These are phyloP conservation scores for Rhaphigaster nebulosa DNA, from an alignment of 2,888 invertebrate genomes.

Conservation along the genomic window DNA sequence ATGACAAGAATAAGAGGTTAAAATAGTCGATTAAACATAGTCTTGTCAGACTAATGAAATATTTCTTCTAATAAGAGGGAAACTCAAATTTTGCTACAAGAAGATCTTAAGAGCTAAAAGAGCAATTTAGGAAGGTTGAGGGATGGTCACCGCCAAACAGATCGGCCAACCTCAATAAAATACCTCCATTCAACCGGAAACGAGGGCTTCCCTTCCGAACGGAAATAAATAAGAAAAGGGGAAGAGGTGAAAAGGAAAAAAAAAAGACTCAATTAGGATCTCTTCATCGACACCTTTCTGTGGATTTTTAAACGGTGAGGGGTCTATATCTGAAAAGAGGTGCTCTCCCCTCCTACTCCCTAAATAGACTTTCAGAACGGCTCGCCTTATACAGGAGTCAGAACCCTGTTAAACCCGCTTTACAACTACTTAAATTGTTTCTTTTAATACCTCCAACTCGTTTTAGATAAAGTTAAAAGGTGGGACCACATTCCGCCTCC, in stretches of 20 bases:
- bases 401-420: constrained; percentile 1
- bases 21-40: no score
- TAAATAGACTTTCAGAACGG: background rate
- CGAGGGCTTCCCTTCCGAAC: background rate
- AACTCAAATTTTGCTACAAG: background rate
- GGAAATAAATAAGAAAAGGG: background rate
- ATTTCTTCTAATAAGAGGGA: background rate
- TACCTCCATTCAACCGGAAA: constrained; percentile 19
- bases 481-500: background rate
- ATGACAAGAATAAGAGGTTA: no score
- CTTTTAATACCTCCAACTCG: background rate
- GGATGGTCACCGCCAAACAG: constrained; percentile 5
- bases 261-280: constrained; percentile 22
- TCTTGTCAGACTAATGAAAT: no score
- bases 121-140: background rate
- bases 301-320: constrained; percentile 18
- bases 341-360: background rate
- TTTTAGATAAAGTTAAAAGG: constrained; percentile 3
- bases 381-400: background rate
- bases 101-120: background rate
- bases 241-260: background rate
- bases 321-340: background rate
- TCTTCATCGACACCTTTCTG: constrained; percentile 20
- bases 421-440: constrained; percentile 19
- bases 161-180: constrained; percentile 20